These are phyloP conservation scores for Apus apus DNA, from an alignment of 2,113 vertebrate genomes.

Conservation along the genomic window DNA sequence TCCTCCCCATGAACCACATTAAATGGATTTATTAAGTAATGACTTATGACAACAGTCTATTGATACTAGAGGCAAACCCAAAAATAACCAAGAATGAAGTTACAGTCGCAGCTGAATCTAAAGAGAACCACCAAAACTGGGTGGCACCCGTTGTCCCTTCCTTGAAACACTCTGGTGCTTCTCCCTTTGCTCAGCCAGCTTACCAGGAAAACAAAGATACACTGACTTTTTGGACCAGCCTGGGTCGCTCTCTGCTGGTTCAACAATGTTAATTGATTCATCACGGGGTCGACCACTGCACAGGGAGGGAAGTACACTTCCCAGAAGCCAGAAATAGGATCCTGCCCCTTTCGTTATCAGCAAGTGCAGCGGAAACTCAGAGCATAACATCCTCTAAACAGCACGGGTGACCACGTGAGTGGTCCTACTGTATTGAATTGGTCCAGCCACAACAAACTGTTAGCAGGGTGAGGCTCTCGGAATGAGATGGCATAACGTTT, in stretches of 20 bases:
- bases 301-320: neutral
- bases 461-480: neutral
- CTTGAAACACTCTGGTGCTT: neutral
- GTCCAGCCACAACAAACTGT: neutral
- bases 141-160: neutral
- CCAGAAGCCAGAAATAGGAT: neutral
- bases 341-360: neutral
- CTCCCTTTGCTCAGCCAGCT: neutral
- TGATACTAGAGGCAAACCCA: neutral
- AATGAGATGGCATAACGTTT: neutral
- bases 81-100: neutral
- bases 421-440: neutral
- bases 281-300: accelerated
- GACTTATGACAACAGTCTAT: neutral
- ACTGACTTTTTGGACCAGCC: neutral
- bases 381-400: neutral
- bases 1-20: neutral
- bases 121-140: neutral
- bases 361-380: neutral
- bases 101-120: neutral
- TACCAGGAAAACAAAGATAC: neutral
- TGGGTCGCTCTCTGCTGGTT: neutral
- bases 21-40: neutral
- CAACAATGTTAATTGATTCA: neutral
- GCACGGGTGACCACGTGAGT: accelerated